Base-by-base conservation (phyloP, 1,140 invertebrate genomes). In the Trypoxylus dichotomus region DNA sequence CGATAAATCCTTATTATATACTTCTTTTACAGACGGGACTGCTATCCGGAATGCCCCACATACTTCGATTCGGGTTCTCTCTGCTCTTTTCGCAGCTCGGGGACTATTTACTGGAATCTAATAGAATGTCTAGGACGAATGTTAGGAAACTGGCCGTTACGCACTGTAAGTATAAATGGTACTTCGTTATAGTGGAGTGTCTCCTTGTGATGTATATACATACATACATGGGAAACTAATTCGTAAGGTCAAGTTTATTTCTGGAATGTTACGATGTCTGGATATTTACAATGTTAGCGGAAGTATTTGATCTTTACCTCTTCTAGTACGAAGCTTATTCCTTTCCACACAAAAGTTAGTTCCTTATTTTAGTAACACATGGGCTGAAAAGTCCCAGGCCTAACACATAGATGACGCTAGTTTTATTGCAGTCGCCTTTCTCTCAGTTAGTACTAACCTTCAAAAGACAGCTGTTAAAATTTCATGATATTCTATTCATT, bases 21-120 rank as follows among this genome's bases (percentile, higher is more conserved):
- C 63, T 80, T 47, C 76, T 41, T 81, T 86, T 86, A 29, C 79
- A 93, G 92, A 91, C 90, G 11, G 92, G 92, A 21, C 80, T 92
- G 24, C 81, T 92, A 3, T 92, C 92, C 0, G 92, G 91, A 1
- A 76, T 91, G n/a, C 92, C 92, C 0, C 91, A 93, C 82, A 24
- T 93, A 2, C 84, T 91, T 47, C 86, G 92, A 42, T 91, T 91
- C 88, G 58, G 88, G 0, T 92, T 92, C 80, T 89, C 92, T 1
- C 90, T 89, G 68, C 79, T 87, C 0, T 91, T 91, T 76, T 91
- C 90, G 0, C 85, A 88, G 7, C 79, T 92, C 37, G 88, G 89
- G n/a, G 92, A 93, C 81, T 91, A 89, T 85, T 82, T 92, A 13
- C 82, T 92, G 7, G 85, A 85, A 13, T 89, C 89, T 1, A 87